phyloP scores from a whole-genome alignment of 2,113 vertebrate genomes.

The Turnix velox region DNA sequence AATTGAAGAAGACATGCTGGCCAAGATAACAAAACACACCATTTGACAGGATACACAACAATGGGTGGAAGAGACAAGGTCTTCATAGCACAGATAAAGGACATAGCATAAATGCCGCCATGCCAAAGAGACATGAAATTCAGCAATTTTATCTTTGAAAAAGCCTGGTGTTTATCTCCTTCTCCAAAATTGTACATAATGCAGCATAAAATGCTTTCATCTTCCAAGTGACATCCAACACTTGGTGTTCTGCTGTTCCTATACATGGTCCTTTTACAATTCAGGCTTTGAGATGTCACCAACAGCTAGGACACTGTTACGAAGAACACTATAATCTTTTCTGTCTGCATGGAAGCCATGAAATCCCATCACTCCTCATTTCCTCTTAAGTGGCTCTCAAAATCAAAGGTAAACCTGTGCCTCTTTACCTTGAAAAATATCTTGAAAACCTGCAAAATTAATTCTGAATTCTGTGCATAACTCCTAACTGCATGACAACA shows the following conservation, averaged over 20 bases:
- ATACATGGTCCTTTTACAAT: rapidly evolving
- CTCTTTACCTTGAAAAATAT: not conserved
- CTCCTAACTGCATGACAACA: not conserved
- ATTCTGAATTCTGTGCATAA: not conserved
- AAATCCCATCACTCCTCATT: not conserved
- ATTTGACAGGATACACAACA: not conserved
- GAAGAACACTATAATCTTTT: not conserved
- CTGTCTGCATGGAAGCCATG: not conserved
- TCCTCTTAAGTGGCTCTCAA: not conserved
- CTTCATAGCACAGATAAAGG: not conserved
- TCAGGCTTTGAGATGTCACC: rapidly evolving
- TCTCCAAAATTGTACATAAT: not conserved
- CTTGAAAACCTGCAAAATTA: not conserved
- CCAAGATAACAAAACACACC: not conserved
- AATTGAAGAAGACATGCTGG: not conserved
- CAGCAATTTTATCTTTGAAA: not conserved
- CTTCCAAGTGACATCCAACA: not conserved
- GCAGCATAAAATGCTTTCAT: not conserved
- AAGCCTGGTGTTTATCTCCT: not conserved
- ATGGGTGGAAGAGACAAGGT: not conserved
- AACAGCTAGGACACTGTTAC: not conserved
- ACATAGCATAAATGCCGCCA: not conserved
- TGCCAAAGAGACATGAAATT: not conserved
- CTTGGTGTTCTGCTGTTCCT: not conserved
- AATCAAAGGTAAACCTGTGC: not conserved